Conservation (phyloP, 2,113 vertebrate genomes). For the Rhinolophus ferrumequinum region DNA sequence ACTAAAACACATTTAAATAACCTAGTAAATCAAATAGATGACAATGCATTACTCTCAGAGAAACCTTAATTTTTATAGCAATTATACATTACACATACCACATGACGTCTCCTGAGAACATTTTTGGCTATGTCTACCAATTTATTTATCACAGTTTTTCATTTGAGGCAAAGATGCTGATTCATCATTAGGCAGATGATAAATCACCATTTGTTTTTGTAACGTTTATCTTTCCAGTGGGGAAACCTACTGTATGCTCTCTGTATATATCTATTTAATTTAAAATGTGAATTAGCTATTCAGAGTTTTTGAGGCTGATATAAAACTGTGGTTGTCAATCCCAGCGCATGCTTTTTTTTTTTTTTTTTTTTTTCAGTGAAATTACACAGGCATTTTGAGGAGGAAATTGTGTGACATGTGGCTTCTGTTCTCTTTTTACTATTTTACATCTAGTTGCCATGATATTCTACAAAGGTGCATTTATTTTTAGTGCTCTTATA, state of each 20-base stretch:
- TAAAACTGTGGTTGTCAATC: neutral
- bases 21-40: conserved; percentile 42
- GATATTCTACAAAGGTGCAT: neutral
- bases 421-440: neutral
- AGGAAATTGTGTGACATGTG: neutral
- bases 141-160: neutral
- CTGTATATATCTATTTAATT: neutral
- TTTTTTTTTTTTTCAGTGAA: neutral
- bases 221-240: neutral
- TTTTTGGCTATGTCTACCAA: neutral
- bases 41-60: neutral
- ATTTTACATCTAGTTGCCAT: neutral
- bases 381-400: neutral
- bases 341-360: neutral
- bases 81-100: conserved; percentile 15
- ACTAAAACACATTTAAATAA: conserved; percentile 20
- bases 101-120: neutral
- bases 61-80: conserved; percentile 36
- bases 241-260: neutral
- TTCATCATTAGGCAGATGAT: neutral
- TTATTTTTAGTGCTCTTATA: neutral
- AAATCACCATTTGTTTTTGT: conserved; percentile 21
- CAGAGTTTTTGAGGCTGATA: neutral
- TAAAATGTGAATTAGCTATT: neutral
- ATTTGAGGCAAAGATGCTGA: conserved; percentile 36